Evolutionary conservation across 92 coral and sea anemone genomes (phyloP).

Genomic region (Phymanthus crucifer): DNA sequence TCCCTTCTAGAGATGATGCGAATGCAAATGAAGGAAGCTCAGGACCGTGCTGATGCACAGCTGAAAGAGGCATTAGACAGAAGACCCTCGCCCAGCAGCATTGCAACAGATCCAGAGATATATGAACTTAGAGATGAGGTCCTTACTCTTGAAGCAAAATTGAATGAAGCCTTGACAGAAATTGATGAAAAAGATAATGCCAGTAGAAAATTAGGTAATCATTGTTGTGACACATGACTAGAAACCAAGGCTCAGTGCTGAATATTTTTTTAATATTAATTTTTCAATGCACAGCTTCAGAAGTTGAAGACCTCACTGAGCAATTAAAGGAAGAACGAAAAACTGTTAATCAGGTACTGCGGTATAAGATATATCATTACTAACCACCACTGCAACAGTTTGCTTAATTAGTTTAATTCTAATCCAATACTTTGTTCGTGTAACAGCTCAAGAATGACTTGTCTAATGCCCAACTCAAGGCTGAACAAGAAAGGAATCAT

Average conservation of each 20-base stretch:
- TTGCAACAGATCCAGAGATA: slow-evolving; percentile 78
- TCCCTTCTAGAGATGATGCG: slow-evolving; percentile 89
- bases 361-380: not conserved
- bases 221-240: too few relatives aligned
- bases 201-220: slow-evolving; percentile 77
- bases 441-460: slow-evolving; percentile 73
- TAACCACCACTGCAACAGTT: too few relatives aligned
- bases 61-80: slow-evolving; percentile 78
- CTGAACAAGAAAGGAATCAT: slow-evolving; percentile 78
- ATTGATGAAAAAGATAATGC: slow-evolving; percentile 83
- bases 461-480: slow-evolving; percentile 64
- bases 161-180: slow-evolving; percentile 76
- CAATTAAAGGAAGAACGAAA: slow-evolving; percentile 75
- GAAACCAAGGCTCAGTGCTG: too few relatives aligned
- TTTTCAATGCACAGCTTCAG: slow-evolving; percentile 49
- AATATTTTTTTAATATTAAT: not conserved
- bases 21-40: slow-evolving; percentile 95
- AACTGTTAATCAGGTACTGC: slow-evolving; percentile 56
- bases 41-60: slow-evolving; percentile 78
- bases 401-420: not conserved
- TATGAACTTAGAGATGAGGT: slow-evolving; percentile 78
- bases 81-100: slow-evolving; percentile 66
- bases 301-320: slow-evolving; percentile 79
- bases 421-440: not conserved
- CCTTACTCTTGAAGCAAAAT: slow-evolving; percentile 75